Conservation (phyloP, 2,113 vertebrate species). For the Pygoscelis antarcticus region DNA sequence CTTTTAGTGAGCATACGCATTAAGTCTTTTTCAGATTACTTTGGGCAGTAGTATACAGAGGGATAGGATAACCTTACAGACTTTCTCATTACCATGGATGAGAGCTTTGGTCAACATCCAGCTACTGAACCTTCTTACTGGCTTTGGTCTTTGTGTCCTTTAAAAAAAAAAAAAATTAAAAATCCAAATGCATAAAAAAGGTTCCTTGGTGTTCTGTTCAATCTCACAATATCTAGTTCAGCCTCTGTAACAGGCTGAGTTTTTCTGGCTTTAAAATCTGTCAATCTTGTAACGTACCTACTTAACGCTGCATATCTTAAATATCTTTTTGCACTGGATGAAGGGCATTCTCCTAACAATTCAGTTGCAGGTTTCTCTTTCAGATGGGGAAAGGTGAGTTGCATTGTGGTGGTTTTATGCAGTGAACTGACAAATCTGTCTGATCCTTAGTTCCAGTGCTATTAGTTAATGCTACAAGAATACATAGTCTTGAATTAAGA, state of each 20-base stretch:
- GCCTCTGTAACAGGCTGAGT: accelerated
- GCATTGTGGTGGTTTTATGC: not conserved
- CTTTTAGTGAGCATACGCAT: not conserved
- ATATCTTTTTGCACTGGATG: not conserved
- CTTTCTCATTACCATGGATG: not conserved
- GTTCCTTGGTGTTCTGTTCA: not conserved
- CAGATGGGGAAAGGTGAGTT: not conserved
- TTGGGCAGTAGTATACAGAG: not conserved
- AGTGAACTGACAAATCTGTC: not conserved
- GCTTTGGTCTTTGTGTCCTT: not conserved
- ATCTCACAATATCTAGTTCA: not conserved
- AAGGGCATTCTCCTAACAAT: not conserved
- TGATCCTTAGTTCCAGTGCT: not conserved
- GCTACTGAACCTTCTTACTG: not conserved
- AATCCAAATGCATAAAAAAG: not conserved
- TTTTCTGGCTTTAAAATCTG: not conserved
- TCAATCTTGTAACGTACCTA: not conserved
- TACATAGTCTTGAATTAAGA: not conserved
- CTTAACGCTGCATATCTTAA: not conserved
- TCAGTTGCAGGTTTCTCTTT: not conserved
- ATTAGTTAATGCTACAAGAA: not conserved
- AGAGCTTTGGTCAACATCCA: not conserved
- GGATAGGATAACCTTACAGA: not conserved
- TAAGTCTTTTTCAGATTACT: not conserved
- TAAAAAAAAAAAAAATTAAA: not conserved